These are phyloP conservation scores for Cynopterus sphinx DNA, from an alignment of 2,797 vertebrate species.

Conservation along the genomic window DNA sequence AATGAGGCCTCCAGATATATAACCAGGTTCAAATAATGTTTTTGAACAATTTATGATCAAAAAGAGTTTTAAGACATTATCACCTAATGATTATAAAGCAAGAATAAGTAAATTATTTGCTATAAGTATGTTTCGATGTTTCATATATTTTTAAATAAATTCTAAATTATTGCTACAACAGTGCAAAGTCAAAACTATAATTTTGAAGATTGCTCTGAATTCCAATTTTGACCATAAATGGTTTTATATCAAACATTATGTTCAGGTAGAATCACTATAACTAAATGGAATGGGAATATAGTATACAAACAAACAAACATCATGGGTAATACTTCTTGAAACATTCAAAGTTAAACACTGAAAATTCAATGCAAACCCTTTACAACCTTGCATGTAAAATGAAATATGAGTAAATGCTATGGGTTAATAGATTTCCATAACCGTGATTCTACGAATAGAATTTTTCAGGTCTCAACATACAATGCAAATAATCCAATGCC, in stretches of 20 bases:
- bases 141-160: neutral
- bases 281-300: neutral
- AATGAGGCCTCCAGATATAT: constrained; percentile 52
- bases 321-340: neutral
- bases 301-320: neutral
- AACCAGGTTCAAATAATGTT: neutral
- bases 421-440: neutral
- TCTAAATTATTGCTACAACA: neutral
- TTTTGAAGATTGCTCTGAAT: neutral
- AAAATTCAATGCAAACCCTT: neutral
- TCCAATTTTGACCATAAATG: neutral
- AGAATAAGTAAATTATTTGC: neutral
- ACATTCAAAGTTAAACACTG: neutral
- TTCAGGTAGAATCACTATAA: neutral
- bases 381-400: neutral
- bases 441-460: neutral
- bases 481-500: neutral
- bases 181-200: neutral
- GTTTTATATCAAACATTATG: neutral
- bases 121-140: neutral
- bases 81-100: neutral
- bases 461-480: neutral
- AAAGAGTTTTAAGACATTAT: neutral
- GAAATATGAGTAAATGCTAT: neutral
- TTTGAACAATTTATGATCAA: neutral